phyloP scores from a whole-genome alignment of 2,888 invertebrate genomes.

The Tillus elongatus region DNA sequence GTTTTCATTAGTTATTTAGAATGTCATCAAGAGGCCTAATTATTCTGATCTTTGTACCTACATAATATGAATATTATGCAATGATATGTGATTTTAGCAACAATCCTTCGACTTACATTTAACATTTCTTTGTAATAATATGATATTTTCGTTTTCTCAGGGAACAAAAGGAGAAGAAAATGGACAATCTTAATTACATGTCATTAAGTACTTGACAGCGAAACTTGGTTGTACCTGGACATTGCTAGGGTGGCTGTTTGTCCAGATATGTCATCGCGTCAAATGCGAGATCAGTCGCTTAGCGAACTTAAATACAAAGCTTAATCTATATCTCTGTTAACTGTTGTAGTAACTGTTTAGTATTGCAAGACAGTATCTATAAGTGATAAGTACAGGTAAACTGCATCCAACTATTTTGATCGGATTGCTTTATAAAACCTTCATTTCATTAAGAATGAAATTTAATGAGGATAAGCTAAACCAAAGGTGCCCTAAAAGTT shows the following conservation, averaged over 20 bases:
- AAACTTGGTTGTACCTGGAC: constrained; percentile 44
- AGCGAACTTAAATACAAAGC: too few relatives aligned
- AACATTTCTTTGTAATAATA: too few relatives aligned
- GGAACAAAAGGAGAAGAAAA: constrained; percentile 79
- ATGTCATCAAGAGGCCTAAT: too few relatives aligned
- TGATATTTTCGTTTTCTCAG: too few relatives aligned
- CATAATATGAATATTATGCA: too few relatives aligned
- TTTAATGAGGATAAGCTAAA: constrained; percentile 58
- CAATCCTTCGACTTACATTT: too few relatives aligned
- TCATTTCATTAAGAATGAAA: constrained; percentile 20
- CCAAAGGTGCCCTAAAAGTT: constrained; percentile 76
- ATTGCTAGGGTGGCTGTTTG: constrained; percentile 36
- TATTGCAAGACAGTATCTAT: constrained; percentile 35
- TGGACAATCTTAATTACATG: constrained; percentile 76
- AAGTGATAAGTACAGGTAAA: constrained; percentile 38
- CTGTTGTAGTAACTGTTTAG: constrained; percentile 35
- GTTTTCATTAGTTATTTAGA: too few relatives aligned
- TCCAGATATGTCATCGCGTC: too few relatives aligned
- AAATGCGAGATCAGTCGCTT: too few relatives aligned
- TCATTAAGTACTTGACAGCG: constrained; percentile 62
- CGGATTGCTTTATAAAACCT: constrained; percentile 24
- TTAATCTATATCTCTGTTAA: constrained; percentile 34
- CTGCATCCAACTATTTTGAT: constrained; percentile 25
- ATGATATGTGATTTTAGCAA: too few relatives aligned
- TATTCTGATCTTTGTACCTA: too few relatives aligned